Evolutionary conservation across 1,140 invertebrate genomes (phyloP), one percentile per base, ranked within the genome.

Genomic region (Penaeus vannamei): DNA sequence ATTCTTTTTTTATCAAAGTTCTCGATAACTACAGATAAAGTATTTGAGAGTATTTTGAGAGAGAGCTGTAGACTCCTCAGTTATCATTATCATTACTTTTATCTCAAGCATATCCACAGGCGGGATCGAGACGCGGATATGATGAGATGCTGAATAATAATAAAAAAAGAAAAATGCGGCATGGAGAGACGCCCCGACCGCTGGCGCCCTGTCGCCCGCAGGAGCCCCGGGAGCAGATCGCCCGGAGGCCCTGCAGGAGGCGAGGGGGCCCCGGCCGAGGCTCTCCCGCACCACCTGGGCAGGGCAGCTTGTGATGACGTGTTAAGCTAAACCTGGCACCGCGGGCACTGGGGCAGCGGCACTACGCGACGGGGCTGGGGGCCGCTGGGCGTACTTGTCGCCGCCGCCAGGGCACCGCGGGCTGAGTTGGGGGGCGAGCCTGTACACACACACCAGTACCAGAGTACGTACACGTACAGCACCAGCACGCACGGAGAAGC

Each of bases 371-470:
- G 46, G 79, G 22, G 79, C 46, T 59, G 53, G 79, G 79, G 22
- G 29, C 10, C 79, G 46, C 23, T n/a, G 3, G 5, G 23, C 79
- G 46, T 81, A 81, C 79, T 81, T 81, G 79, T 81, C 46, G 36
- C 19, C 10, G 12, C 20, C 79, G 42, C 79, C 46, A 59, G 79
- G 72, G 4, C 0, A 53, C n/a, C 53, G 46, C 26, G 77, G 36
- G 72, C n/a, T 59, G 46, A 59, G 69, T 72, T 85, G 84, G 60
- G 79, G 79, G 46, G 79, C 79, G 46, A 81, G 46, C 79, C 69
- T 76, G 62, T 72, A 77, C 82, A 64, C 42, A 84, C 82, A 64
- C 60, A 66, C 82, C 82, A 29, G 61, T 62, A 84, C 82, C 59
- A 62, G 81, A 83, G 32, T 26, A 76, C 61, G 69, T 53, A 85